A percentile compares a stretch with the other conserved stretches of the same genome.
Evolutionary conservation across 2,888 invertebrate species (phyloP).

Genomic region (Ptychoptera contaminata): DNA sequence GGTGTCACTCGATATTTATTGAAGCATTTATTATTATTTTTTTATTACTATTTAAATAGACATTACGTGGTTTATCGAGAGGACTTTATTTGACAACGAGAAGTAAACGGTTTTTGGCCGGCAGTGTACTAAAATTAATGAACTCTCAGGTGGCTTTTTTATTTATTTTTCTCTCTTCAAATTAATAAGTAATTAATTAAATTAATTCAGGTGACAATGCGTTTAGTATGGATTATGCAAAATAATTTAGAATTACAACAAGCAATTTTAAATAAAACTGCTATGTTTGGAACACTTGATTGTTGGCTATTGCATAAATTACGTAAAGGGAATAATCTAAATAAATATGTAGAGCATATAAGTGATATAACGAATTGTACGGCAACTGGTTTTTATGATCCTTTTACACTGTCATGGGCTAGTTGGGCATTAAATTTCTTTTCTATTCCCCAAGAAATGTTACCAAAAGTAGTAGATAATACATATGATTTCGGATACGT

Average conservation of each 20-base stretch:
- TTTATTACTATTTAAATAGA: neutral
- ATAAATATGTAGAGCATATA: slow-evolving; percentile 37
- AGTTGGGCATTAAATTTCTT: slow-evolving; percentile 51
- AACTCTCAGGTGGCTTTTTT: slow-evolving; percentile 44
- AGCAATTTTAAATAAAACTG: slow-evolving; percentile 44
- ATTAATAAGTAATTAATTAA: slow-evolving; percentile 1
- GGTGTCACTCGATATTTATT: slow-evolving; percentile 2
- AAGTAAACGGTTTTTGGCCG: slow-evolving; percentile 66
- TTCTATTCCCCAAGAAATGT: slow-evolving; percentile 53
- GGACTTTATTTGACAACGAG: slow-evolving; percentile 60
- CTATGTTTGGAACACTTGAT: slow-evolving; percentile 77
- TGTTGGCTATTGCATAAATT: slow-evolving; percentile 85
- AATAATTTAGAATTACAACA: slow-evolving; percentile 51
- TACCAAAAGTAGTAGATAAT: slow-evolving; percentile 71
- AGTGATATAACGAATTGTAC: slow-evolving; percentile 86
- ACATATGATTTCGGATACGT: slow-evolving; percentile 57
- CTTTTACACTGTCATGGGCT: slow-evolving; percentile 79
- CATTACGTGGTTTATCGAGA: slow-evolving; percentile 24
- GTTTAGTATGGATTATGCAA: slow-evolving; percentile 63
- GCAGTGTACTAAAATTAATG: slow-evolving; percentile 69
- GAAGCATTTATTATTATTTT: neutral
- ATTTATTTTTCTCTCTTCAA: slow-evolving; percentile 6
- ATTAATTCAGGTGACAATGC: slow-evolving; percentile 48
- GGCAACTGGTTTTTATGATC: slow-evolving; percentile 86
- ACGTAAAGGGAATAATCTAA: slow-evolving; percentile 25